These are phyloP conservation scores for Eulacestoma nigropectus DNA, from an alignment of 2,113 vertebrate species.

Conservation along the genomic window DNA sequence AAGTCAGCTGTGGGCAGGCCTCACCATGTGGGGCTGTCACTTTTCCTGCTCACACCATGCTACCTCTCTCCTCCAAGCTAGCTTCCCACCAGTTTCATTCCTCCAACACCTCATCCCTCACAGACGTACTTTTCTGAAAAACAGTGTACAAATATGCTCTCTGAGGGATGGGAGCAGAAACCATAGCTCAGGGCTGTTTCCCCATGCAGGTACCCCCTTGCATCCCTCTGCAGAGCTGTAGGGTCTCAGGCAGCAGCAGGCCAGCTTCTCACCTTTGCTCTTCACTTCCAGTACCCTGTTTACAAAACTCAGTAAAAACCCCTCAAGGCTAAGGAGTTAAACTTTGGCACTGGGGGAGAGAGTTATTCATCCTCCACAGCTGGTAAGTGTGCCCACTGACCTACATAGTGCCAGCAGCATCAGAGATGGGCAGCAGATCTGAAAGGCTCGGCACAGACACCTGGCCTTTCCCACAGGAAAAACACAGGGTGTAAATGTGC, in stretches of 20 bases:
- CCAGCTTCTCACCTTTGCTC: not conserved
- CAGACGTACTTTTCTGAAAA: not conserved
- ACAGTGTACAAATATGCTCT: rapidly evolving
- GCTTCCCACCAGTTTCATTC: not conserved
- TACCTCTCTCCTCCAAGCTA: not conserved
- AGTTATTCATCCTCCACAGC: not conserved
- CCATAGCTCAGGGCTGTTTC: not conserved
- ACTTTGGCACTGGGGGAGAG: not conserved
- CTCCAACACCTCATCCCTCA: not conserved
- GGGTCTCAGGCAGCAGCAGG: not conserved
- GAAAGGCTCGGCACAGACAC: not conserved
- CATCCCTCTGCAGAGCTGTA: not conserved
- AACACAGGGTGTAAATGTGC: not conserved
- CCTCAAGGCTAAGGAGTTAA: not conserved
- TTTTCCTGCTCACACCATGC: not conserved
- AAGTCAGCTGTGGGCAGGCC: not conserved
- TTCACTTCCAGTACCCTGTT: not conserved
- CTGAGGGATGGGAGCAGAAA: not conserved
- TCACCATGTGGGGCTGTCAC: not conserved
- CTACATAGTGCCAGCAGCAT: rapidly evolving
- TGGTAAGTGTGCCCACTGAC: not conserved
- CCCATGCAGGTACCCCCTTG: rapidly evolving
- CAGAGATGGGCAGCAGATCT: not conserved
- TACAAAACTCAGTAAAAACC: not conserved
- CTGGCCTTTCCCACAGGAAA: not conserved